Evolutionary conservation across 2,888 invertebrate genomes (phyloP).

Genomic region (Drosophila formosana): DNA sequence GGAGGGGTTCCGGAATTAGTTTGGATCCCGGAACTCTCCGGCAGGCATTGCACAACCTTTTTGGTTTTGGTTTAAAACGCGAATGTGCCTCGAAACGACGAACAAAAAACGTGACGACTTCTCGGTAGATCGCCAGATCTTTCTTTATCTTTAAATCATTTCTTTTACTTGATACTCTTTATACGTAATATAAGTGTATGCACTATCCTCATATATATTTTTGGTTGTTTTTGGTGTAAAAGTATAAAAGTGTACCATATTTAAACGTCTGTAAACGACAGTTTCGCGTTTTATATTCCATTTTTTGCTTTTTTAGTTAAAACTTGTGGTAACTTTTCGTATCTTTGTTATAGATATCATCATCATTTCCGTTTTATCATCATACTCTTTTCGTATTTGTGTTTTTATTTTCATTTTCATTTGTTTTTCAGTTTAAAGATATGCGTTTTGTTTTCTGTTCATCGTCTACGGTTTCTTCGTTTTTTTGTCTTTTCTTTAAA

Average conservation of each 20-base stretch:
- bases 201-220: conserved; percentile 50
- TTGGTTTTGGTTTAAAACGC: conserved; percentile 75
- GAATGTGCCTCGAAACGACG: conserved; percentile 64
- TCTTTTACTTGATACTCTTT: conserved; percentile 31
- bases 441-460: conserved; percentile 77
- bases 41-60: conserved; percentile 76
- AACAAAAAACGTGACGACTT: conserved; percentile 44
- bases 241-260: conserved; percentile 83
- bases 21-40: conserved; percentile 24
- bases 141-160: conserved; percentile 7
- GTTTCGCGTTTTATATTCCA: conserved; percentile 13
- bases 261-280: conserved; percentile 46
- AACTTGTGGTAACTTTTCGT: conserved; percentile 70
- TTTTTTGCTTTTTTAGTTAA: conserved; percentile 52
- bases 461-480: conserved; percentile 38
- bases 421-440: conserved; percentile 72
- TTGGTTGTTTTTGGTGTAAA: conserved; percentile 74
- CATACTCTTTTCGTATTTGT: conserved; percentile 16
- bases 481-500: conserved; percentile 52
- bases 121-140: conserved; percentile 31
- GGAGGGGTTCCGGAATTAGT: conserved; percentile 28
- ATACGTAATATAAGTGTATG: conserved; percentile 35
- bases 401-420: conserved; percentile 5
- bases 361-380: conserved; percentile 19
- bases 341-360: conserved; percentile 34